Evolutionary conservation across 2,888 invertebrate species (phyloP), one percentile per base, ranked within the genome.

Genomic region (Agriopis marginaria): DNA sequence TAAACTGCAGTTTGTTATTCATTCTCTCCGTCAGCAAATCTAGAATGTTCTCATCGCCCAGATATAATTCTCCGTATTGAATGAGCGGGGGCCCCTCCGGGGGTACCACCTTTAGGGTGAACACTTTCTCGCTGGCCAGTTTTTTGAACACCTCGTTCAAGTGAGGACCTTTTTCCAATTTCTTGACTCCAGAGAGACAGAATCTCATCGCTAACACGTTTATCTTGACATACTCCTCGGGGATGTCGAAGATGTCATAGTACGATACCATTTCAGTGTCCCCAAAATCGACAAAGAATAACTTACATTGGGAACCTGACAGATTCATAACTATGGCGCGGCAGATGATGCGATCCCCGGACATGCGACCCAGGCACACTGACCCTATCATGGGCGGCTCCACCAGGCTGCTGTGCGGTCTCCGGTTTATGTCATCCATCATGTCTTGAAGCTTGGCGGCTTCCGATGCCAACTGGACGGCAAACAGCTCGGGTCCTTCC

Each of bases 221-320:
- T 0, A 96, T 96, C 68, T 95, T 95, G 2, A 97, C 95, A 87
- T 96, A 96, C 80, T 96, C 96, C 69, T 96, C 95, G 0, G 97
- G 97, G 76, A 97, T 96, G 84, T 97, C 96, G 86, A 95, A 97
- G 60, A 98, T 95, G 77, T 97, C 96, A 75, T 96, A 95, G 73
- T 96, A 96, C 0, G 96, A 95, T 11, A 97, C 95, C 80, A 96
- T 91, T 89, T 97, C 97, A 7, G 96, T 96, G 82, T 97, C 97
- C 42, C 97, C 97, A 85, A 96, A 97, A 86, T 97, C 97, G 44
- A 97, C 97, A 86, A 97, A 97, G 81, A 96, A 97, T 7, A 97
- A 95, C 87, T 97, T 97, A 83, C 96, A 97, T 62, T 96, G 95
- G 23, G 96, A 95, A 70, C 96, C 96, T 49, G 96, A 96, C 54